These are phyloP conservation scores for Muscicapa comitata DNA, from an alignment of 2,797 vertebrate species.

Conservation along the genomic window DNA sequence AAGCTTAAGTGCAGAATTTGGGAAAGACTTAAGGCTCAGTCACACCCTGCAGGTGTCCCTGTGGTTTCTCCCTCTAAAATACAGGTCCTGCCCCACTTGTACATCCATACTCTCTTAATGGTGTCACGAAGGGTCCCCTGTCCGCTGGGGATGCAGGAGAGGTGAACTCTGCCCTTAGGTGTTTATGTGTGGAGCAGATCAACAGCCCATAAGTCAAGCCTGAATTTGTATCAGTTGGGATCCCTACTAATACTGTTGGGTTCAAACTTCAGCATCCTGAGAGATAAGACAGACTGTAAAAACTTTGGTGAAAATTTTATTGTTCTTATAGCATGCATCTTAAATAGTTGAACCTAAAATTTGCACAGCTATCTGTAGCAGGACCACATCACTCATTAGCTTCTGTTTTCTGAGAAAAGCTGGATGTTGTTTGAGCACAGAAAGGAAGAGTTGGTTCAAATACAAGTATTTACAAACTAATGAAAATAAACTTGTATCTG, in stretches of 20 bases:
- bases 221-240: not conserved
- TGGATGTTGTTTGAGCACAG: not conserved
- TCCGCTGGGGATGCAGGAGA: not conserved
- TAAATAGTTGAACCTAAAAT: not conserved
- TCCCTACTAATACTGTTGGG: not conserved
- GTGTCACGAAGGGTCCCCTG: fast-evolving
- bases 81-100: fast-evolving
- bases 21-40: not conserved
- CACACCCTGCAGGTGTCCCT: not conserved
- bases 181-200: not conserved
- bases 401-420: not conserved
- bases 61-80: not conserved
- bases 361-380: not conserved
- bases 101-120: fast-evolving
- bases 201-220: not conserved
- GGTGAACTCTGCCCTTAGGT: not conserved
- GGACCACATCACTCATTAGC: fast-evolving
- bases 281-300: not conserved
- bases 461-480: not conserved
- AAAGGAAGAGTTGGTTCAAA: not conserved
- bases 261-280: not conserved
- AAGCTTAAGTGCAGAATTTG: not conserved
- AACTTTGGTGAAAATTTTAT: not conserved
- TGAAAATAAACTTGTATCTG: not conserved
- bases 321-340: not conserved